These are phyloP conservation scores for Calvadosia cruxmelitensis DNA, from an alignment of 30 jellyfish, hydroid and myxozoan genomes.

Conservation along the genomic window DNA sequence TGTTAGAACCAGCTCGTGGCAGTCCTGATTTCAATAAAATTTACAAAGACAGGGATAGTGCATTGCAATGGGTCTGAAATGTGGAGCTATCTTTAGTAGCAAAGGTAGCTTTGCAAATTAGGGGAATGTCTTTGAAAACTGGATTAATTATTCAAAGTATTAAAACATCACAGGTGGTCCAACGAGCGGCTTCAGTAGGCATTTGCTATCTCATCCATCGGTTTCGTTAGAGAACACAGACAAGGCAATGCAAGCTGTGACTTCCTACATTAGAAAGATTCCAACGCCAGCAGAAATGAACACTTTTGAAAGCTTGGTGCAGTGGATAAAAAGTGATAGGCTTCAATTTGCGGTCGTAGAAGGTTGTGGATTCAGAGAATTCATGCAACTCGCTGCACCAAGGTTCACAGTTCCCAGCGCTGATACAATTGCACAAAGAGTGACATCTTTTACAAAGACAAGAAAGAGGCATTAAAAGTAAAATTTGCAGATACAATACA, in stretches of 20 bases:
- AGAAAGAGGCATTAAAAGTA: slow-evolving; percentile 8
- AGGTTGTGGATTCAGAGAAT: slow-evolving; percentile 27
- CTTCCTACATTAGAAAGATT: neutral
- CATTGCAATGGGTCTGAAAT: too few species aligned
- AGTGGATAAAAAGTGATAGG: slow-evolving; percentile 12
- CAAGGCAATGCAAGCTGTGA: neutral
- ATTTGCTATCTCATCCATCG: neutral
- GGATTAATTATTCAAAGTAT: too few species aligned
- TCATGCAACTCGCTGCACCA: slow-evolving; percentile 24
- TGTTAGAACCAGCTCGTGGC: too few species aligned
- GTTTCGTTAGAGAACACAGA: neutral
- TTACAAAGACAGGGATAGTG: too few species aligned
- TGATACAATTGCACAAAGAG: slow-evolving; percentile 22
- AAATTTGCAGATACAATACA: neutral
- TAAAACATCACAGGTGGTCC: neutral
- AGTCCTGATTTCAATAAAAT: too few species aligned
- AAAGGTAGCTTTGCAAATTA: too few species aligned
- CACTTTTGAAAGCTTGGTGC: neutral
- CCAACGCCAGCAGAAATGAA: neutral
- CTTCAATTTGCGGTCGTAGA: slow-evolving; percentile 35
- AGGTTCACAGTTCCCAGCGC: slow-evolving; percentile 34
- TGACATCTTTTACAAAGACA: slow-evolving; percentile 18
- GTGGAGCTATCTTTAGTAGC: too few species aligned
- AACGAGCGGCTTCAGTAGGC: neutral
- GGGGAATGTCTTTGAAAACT: too few species aligned